Evolutionary conservation across 2,888 invertebrate genomes (phyloP), one percentile per base, ranked within the genome.

Genomic region (Eupithecia inturbata): DNA sequence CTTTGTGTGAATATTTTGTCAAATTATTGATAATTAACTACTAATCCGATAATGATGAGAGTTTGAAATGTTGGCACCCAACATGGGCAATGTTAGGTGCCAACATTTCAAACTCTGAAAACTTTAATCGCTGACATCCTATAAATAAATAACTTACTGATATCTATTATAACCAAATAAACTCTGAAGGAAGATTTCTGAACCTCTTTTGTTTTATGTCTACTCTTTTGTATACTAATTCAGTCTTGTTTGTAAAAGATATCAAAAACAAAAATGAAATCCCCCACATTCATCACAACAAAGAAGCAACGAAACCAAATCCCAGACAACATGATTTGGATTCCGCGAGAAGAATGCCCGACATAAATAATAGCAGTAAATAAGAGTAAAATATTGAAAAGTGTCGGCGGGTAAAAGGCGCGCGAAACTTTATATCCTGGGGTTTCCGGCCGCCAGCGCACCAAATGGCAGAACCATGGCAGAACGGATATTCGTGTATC

Each of bases 351-450:
- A 92, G 92, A 92, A 93, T 91, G 85, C 86, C 81, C 81, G 85
- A 89, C 92, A 94, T 93, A 94, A 93, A 94, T 94, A 94, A 94
- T 91, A 84, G 89, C 92, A 87, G 91, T 94, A 94, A 94, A 94
- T 94, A 94, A 94, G 91, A 91, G 91, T 92, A 92, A 94, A 93
- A 94, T 94, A 94, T 94, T 91, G 94, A 90, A 92, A 93, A 94
- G 85, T 92, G 94, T 94, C 94, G 89, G 91, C 89, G 90, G 88
- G 88, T 84, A 91, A 92, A 91, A 91, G 89, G 91, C 90, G 90
- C 89, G 91, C 89, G 92, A 89, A 91, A 91, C 91, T 92, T 93
- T 92, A 93, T 93, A 92, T 93, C 92, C 93, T 89, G 85, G 88
- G 88, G 91, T 91, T 92, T 94, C 94, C 94, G 94, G 92, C 86